Base-by-base conservation (phyloP, 1,140 invertebrate genomes). In the Aphelenchoides besseyi region DNA sequence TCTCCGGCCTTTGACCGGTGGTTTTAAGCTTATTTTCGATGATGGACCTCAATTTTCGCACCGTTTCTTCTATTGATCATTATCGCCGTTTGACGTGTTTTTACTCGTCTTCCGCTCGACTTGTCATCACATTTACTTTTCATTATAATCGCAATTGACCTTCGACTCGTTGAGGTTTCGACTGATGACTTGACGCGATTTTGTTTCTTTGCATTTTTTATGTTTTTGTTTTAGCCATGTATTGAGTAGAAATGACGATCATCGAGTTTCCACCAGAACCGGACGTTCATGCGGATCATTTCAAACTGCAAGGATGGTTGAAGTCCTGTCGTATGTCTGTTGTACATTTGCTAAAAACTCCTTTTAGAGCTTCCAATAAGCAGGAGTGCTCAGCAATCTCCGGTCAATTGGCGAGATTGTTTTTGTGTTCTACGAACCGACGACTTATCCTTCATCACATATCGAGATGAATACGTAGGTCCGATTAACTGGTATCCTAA, bases 351-450 rank as follows among this genome's bases (percentile, higher is more conserved):
- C 23, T 8, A 59, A 5, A 33, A 29, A 29, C 55, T 8, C 23
- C 32, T 33, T 59, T 59, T 23, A 59, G 55, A 33, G 5, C 55
- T 23, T 59, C 55, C 55, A 33, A 8, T 59, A 23, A 59, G 32
- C 55, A 23, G 55, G 12, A 59, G 5, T 23, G 12, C 5, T 8
- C 26, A 5, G 26, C 32, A 28, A 5, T 33, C 16, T 28, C 5
- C 5, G 5, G 23, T 33, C 55, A 33, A 59, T 33, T 59, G 55
- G 55, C 55, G 18, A 33, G 55, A 59, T 8, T 59, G 55, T 33
- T 59, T 8, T 23, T 59, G 55, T 33, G 55, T 59, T 59, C 18
- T 59, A 23, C 5, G 55, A 59, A 59, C 55, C 5, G 55, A 59
- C 55, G 55, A 59, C 12, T 33, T 28, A 18, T 59, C 55, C 12